phyloP scores from a whole-genome alignment of 2,113 vertebrate genomes.

The Falco punctatus region DNA sequence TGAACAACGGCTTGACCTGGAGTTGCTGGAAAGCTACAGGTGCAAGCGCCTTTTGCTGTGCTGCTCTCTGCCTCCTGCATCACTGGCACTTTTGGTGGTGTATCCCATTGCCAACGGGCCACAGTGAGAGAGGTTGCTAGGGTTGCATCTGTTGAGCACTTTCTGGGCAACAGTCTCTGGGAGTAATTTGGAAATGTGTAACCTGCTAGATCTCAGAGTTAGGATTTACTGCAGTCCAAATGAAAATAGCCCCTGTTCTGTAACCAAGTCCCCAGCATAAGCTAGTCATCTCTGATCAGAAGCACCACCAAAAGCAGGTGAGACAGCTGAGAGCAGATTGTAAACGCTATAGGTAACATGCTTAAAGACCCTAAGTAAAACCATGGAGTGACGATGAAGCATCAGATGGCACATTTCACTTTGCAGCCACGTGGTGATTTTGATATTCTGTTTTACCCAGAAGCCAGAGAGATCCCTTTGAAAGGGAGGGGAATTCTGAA shows the following conservation, averaged over 20 bases:
- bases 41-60: background rate
- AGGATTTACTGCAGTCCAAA: background rate
- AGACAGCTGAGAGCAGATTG: background rate
- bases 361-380: background rate
- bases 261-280: background rate
- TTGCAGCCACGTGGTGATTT: background rate
- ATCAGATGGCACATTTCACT: background rate
- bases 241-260: background rate
- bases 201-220: background rate
- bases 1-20: background rate
- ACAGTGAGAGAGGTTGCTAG: background rate
- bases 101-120: background rate
- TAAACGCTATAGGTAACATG: background rate
- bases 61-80: background rate
- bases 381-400: accelerated
- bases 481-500: background rate
- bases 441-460: background rate
- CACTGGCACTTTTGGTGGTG: background rate
- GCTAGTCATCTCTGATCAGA: background rate
- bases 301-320: background rate
- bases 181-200: background rate
- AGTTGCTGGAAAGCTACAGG: background rate
- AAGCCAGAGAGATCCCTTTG: background rate
- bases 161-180: background rate
- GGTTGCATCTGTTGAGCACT: background rate